Evolutionary conservation across 2,888 invertebrate genomes (phyloP).

Genomic region (Melolontha melolontha): DNA sequence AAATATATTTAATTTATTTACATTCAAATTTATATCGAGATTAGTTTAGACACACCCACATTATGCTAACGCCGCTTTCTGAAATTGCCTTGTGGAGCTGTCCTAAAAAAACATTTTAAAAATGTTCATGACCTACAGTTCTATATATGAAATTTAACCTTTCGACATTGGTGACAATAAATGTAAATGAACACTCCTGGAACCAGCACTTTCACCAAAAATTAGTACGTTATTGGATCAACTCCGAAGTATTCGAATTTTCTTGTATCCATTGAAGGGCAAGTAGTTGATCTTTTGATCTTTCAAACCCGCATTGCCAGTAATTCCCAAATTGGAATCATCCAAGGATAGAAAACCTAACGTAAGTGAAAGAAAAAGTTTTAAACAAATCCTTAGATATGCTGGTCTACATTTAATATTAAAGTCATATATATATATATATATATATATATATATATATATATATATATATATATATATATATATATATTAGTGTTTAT

Average conservation of each 20-base stretch:
- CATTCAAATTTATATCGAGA: no score
- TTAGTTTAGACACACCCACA: no score
- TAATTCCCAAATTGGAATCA: conserved; percentile 8
- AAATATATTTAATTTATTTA: no score
- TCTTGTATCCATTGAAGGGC: conserved; percentile 33
- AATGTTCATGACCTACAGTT: not conserved
- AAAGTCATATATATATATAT: no score
- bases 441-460: no score
- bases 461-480: no score
- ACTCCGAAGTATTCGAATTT: conserved; percentile 16
- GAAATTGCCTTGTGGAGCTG: conserved; percentile 20
- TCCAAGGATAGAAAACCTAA: conserved; percentile 18
- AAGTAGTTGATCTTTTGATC: conserved; percentile 32
- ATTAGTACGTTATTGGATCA: conserved; percentile 20
- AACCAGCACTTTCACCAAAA: conserved; percentile 34
- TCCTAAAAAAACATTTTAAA: not conserved
- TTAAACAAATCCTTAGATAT: no score
- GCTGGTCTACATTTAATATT: no score
- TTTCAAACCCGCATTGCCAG: conserved; percentile 25
- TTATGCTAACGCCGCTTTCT: conserved; percentile 10
- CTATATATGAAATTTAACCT: not conserved
- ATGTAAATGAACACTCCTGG: conserved; percentile 20
- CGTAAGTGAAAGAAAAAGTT: not conserved
- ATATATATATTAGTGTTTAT: no score
- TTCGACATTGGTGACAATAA: conserved; percentile 14